phyloP scores from a whole-genome alignment of 1,140 invertebrate genomes.

The Drosophila yakuba region DNA sequence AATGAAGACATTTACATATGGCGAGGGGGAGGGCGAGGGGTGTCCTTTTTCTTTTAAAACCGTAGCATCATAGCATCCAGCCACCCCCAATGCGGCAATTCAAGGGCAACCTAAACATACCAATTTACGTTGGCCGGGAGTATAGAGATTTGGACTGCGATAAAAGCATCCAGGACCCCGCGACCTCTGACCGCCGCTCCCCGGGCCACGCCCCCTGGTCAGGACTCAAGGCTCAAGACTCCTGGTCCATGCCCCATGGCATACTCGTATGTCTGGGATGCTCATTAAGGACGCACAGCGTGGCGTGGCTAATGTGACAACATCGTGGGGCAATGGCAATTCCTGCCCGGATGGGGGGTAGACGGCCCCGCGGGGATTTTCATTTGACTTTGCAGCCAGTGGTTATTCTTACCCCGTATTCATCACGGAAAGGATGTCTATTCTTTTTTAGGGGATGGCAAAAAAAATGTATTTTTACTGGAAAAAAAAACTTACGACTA shows the following conservation, averaged over 20 bases:
- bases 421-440: neutral
- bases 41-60: slow-evolving; percentile 21
- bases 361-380: slow-evolving; percentile 58
- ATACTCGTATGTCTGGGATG: slow-evolving; percentile 68
- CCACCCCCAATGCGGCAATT: slow-evolving; percentile 9
- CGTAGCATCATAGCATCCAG: neutral
- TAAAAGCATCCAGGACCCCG: slow-evolving; percentile 42
- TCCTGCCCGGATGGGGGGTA: slow-evolving; percentile 20
- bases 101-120: slow-evolving; percentile 67
- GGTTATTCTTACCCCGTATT: slow-evolving; percentile 1
- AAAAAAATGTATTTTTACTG: neutral
- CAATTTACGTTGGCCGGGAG: slow-evolving; percentile 58
- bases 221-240: slow-evolving; percentile 8
- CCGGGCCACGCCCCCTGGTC: slow-evolving; percentile 2
- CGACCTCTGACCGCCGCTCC: slow-evolving; percentile 20
- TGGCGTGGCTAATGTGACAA: slow-evolving; percentile 79
- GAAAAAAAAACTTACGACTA: too few species aligned
- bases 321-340: slow-evolving; percentile 23
- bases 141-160: slow-evolving; percentile 56
- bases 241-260: slow-evolving; percentile 47
- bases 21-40: slow-evolving; percentile 12
- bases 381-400: slow-evolving; percentile 72
- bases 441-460: neutral
- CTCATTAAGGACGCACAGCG: slow-evolving; percentile 79
- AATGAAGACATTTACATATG: slow-evolving; percentile 71